Evolutionary conservation across 2,797 vertebrate genomes (phyloP).

Genomic region (Toxotes lorentzi): DNA sequence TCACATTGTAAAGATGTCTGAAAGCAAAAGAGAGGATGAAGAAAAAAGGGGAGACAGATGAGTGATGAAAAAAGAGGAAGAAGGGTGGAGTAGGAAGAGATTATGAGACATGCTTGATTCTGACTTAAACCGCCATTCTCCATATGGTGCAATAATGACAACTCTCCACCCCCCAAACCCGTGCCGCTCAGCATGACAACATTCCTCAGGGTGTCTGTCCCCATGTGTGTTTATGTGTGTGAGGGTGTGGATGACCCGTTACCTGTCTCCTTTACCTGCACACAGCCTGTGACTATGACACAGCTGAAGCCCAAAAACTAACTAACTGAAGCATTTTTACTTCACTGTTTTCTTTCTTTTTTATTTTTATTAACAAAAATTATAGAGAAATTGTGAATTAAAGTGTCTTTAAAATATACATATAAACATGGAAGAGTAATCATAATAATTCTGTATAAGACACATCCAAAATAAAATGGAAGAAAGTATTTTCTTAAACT

Average conservation of each 20-base stretch:
- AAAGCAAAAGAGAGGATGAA: not conserved
- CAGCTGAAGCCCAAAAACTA: conserved; percentile 32
- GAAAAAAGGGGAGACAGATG: not conserved
- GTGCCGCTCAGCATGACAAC: conserved; percentile 8
- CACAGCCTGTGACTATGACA: conserved; percentile 74
- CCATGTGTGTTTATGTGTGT: conserved; percentile 22
- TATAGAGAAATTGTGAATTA: not conserved
- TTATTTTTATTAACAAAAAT: not conserved
- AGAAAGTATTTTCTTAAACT: too few relatives aligned
- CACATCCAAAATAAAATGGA: too few relatives aligned
- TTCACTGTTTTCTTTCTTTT: not conserved
- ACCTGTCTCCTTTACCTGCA: conserved; percentile 84
- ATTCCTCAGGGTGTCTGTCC: conserved; percentile 47
- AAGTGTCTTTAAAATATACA: not conserved
- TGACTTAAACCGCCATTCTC: conserved; percentile 72
- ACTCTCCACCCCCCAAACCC: not conserved
- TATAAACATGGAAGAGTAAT: not conserved
- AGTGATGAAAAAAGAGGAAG: conserved; percentile 16
- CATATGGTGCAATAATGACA: conserved; percentile 65
- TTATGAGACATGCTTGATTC: conserved; percentile 67
- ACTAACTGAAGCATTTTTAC: not conserved
- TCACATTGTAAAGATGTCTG: not conserved
- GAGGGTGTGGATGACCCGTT: conserved; percentile 60
- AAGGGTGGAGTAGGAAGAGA: conserved; percentile 33
- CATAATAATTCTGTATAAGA: not conserved